phyloP scores from a whole-genome alignment of 2,113 vertebrate genomes.

The Lepus europaeus region DNA sequence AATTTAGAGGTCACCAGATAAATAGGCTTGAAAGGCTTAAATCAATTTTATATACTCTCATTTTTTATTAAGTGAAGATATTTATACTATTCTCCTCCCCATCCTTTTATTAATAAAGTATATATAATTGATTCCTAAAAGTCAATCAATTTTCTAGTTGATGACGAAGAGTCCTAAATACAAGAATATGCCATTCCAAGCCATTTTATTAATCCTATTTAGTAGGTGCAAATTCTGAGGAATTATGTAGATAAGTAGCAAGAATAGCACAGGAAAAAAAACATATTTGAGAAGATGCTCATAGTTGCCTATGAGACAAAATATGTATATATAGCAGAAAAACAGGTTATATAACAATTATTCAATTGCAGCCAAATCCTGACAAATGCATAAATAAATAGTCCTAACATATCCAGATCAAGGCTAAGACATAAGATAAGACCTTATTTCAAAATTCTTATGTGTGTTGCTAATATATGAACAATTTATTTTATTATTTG shows the following conservation, averaged over 20 bases:
- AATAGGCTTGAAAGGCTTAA: neutral
- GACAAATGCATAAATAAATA: neutral
- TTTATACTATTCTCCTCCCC: neutral
- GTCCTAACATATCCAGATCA: neutral
- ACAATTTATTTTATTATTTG: neutral
- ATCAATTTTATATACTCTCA: neutral
- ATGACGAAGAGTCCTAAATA: neutral
- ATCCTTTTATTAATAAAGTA: neutral
- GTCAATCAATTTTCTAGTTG: neutral
- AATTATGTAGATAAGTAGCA: slow-evolving; percentile 8
- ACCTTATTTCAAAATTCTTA: neutral
- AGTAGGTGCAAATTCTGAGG: neutral
- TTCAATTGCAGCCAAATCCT: neutral
- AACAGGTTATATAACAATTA: neutral
- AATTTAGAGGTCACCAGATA: neutral
- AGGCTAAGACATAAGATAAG: neutral
- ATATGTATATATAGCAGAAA: neutral
- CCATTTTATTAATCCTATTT: neutral
- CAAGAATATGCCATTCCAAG: neutral
- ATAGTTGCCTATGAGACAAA: neutral
- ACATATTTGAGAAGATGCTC: neutral
- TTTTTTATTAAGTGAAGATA: slow-evolving; percentile 4
- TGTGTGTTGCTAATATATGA: neutral
- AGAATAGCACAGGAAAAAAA: neutral
- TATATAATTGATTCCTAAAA: neutral